Conservation (phyloP, 1,140 invertebrate genomes). For the Uloborus diversus region DNA sequence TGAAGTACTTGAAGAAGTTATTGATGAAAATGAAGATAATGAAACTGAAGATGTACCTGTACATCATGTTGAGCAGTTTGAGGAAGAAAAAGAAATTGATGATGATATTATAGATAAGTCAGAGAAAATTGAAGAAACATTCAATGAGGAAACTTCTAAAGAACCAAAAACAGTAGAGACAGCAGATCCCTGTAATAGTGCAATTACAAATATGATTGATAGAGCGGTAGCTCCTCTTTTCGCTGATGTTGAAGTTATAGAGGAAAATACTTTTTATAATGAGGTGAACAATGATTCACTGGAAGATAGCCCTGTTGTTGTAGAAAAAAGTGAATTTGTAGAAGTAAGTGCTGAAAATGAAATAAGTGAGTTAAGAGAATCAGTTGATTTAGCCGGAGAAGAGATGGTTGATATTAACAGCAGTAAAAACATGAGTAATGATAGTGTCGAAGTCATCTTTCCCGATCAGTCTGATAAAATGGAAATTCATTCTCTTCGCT, state of each 20-base stretch:
- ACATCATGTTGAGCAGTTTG: not conserved
- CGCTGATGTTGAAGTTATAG: not conserved
- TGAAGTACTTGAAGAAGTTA: not conserved
- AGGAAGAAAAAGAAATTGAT: not conserved
- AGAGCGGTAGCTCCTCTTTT: conserved; percentile 33
- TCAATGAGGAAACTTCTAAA: too few relatives aligned
- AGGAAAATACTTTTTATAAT: not conserved
- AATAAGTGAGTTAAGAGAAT: not conserved
- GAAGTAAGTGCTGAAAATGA: conserved; percentile 10
- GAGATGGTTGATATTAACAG: conserved; percentile 8
- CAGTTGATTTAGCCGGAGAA: not conserved
- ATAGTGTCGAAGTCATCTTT: conserved; percentile 4
- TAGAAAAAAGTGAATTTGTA: too few relatives aligned
- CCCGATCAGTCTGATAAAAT: not conserved
- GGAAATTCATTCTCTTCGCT: conserved; percentile 10
- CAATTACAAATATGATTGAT: not conserved
- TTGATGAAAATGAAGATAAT: not conserved
- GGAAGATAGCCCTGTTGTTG: too few relatives aligned
- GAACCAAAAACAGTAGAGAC: too few relatives aligned
- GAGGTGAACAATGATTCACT: not conserved
- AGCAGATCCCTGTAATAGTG: not conserved
- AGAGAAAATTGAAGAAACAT: conserved; percentile 5
- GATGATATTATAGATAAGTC: not conserved
- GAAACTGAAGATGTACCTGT: not conserved
- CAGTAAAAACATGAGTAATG: not conserved